Evolutionary conservation across 1,140 invertebrate genomes (phyloP).

Genomic region (Neodiprion lecontei): DNA sequence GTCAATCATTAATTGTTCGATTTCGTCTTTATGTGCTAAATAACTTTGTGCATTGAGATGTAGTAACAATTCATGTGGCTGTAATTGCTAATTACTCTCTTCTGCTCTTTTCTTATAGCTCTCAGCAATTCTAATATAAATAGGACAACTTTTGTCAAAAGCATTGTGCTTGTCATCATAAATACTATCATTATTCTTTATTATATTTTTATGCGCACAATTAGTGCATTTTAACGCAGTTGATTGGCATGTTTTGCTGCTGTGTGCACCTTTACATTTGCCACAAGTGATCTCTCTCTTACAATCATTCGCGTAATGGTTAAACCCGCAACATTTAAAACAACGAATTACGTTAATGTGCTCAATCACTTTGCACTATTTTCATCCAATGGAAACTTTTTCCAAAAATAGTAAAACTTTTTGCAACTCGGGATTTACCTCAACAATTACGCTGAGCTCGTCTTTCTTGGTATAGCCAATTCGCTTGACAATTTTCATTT

Average conservation of each 20-base stretch:
- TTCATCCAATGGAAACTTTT: constrained; percentile 17
- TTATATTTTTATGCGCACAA: constrained; percentile 18
- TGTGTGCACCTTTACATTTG: constrained; percentile 17
- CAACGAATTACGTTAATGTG: constrained; percentile 18
- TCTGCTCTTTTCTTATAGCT: constrained; percentile 20
- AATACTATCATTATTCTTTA: constrained; percentile 12
- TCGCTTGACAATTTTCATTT: constrained; percentile 21
- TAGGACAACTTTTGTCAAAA: constrained; percentile 14
- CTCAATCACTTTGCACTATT: constrained; percentile 13
- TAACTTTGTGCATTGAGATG: too few species aligned
- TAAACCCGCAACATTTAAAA: constrained; percentile 19
- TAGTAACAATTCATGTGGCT: too few species aligned
- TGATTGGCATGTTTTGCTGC: constrained; percentile 17
- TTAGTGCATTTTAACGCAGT: constrained; percentile 20
- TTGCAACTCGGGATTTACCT: constrained; percentile 18
- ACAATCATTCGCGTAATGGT: constrained; percentile 19
- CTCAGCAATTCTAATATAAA: constrained; percentile 16
- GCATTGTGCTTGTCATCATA: constrained; percentile 21
- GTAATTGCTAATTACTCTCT: constrained; percentile 12
- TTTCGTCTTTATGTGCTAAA: too few species aligned
- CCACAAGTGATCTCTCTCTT: constrained; percentile 16
- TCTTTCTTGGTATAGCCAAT: constrained; percentile 7
- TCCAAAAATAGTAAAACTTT: constrained; percentile 15
- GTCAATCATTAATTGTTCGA: too few species aligned
- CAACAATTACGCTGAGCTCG: constrained; percentile 17